Evolutionary conservation across 2,113 vertebrate species (phyloP), one percentile per base, ranked within the genome.

Genomic region (Donacobius atricapilla): DNA sequence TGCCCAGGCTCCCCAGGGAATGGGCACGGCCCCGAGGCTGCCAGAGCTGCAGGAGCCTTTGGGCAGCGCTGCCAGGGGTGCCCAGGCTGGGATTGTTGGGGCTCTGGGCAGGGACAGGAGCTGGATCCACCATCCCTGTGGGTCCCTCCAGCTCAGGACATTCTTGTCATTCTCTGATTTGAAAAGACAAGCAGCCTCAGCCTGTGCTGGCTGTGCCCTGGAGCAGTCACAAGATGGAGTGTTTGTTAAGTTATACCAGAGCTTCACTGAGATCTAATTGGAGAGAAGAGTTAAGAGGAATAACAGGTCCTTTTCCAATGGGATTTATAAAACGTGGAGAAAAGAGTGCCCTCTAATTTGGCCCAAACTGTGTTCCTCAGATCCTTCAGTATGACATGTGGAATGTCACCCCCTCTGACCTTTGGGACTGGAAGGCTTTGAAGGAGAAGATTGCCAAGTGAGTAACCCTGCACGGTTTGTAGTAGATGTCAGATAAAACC

Each of bases 301-400:
- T 37, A 27, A 17, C 21, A 12, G 65, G 21, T 60, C 40, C 2
- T 1, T 87, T 75, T 71, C 23, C 25, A 64, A 1, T 5, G 33
- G 63, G 45, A 15, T 35, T 54, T 37, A 12, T 20, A 7, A 48
- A 65, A 14, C 1, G 1, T 4, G 33, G 44, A 53, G 54, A 14
- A 69, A 30, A 37, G 18, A 31, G 21, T 23, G 0, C 39, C n/a
- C 17, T 20, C 31, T 94, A 5, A 93, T 3, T 5, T 20, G 37
- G 13, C 2, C 35, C 27, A 2, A 10, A 10, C 48, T 86, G 40
- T 92, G 88, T 92, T 94, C 48, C 82, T 70, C 95, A 99, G 99
- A 98, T 99, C 75, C 98, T 99, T 51, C 99, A 99, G 96, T 99
- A 98, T 20, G 99, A 99, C 95, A 99, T 99, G 99, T 99, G 99